These are phyloP conservation scores for Alexandromys fortis DNA, from an alignment of 2,113 vertebrate species.

Conservation along the genomic window DNA sequence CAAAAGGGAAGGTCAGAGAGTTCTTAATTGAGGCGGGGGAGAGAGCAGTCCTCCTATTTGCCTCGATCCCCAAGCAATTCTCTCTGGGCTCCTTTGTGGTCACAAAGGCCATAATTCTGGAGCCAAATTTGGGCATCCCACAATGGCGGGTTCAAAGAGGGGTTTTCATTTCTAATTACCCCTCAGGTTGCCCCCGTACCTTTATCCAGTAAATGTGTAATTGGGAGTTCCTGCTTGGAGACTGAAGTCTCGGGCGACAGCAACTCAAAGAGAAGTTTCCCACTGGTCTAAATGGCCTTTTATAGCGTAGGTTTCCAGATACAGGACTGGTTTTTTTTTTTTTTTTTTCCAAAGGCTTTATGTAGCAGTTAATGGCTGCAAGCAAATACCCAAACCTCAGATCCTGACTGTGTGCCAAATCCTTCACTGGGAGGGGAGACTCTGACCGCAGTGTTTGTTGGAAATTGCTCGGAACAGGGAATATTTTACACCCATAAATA, in stretches of 20 bases:
- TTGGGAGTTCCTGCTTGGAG: conserved; percentile 56
- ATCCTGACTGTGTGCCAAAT: conserved; percentile 69
- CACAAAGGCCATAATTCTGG: not conserved
- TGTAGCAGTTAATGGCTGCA: conserved; percentile 69
- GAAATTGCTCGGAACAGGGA: conserved; percentile 29
- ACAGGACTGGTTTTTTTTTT: conserved; percentile 20
- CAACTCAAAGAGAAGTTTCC: conserved; percentile 57
- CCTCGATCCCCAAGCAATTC: not conserved
- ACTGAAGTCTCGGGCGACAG: not conserved
- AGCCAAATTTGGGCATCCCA: not conserved
- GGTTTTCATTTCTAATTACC: conserved; percentile 44
- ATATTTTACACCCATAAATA: conserved; percentile 77
- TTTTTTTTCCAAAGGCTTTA: conserved; percentile 55
- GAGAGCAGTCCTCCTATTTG: conserved; percentile 34
- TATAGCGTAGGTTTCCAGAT: conserved; percentile 55
- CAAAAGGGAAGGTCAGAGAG: not conserved
- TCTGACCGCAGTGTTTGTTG: conserved; percentile 57
- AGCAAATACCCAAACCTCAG: conserved; percentile 81
- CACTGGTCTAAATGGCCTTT: conserved; percentile 70
- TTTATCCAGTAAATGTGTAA: conserved; percentile 60
- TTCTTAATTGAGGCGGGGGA: not conserved
- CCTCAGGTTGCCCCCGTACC: not conserved
- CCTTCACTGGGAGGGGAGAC: conserved; percentile 55
- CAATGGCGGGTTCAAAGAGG: conserved; percentile 10
- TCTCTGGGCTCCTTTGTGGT: not conserved